Evolutionary conservation across 2,113 vertebrate genomes (phyloP).

Genomic region (Podilymbus podiceps): DNA sequence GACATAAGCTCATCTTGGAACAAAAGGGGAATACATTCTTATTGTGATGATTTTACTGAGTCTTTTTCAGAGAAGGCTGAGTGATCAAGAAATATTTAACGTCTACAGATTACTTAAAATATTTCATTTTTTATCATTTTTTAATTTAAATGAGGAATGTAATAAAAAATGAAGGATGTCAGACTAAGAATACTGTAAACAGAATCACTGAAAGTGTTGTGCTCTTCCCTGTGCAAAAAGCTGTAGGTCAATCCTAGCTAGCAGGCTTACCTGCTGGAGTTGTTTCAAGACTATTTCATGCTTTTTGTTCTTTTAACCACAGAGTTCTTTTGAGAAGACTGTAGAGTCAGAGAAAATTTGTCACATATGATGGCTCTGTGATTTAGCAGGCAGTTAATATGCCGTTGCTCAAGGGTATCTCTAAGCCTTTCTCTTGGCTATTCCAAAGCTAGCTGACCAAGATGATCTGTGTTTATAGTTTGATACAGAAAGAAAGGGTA

Average conservation of each 20-base stretch:
- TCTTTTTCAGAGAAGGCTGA: slow-evolving; percentile 24
- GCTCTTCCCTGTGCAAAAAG: not conserved
- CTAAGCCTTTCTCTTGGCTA: not conserved
- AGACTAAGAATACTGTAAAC: not conserved
- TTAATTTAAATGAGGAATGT: not conserved
- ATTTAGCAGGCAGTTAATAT: slow-evolving; percentile 5
- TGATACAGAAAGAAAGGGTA: not conserved
- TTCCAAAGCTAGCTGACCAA: not conserved
- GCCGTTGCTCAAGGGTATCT: not conserved
- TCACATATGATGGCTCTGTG: not conserved
- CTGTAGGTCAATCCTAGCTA: not conserved
- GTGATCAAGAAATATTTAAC: slow-evolving; percentile 44
- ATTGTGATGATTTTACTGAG: slow-evolving; percentile 11
- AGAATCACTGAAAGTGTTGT: not conserved
- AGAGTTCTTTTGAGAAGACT: not conserved
- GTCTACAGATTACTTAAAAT: slow-evolving; percentile 10
- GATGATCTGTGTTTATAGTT: not conserved
- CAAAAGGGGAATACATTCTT: slow-evolving; percentile 42
- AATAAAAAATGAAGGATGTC: not conserved
- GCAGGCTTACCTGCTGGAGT: not conserved
- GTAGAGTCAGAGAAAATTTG: not conserved
- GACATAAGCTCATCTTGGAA: slow-evolving; percentile 53
- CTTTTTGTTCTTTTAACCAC: slow-evolving; percentile 23
- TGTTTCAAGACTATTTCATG: slow-evolving; percentile 5
- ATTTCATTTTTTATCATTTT: not conserved